These are phyloP conservation scores for Dendrocincla fuliginosa DNA, from an alignment of 2,797 vertebrate genomes.

Conservation along the genomic window DNA sequence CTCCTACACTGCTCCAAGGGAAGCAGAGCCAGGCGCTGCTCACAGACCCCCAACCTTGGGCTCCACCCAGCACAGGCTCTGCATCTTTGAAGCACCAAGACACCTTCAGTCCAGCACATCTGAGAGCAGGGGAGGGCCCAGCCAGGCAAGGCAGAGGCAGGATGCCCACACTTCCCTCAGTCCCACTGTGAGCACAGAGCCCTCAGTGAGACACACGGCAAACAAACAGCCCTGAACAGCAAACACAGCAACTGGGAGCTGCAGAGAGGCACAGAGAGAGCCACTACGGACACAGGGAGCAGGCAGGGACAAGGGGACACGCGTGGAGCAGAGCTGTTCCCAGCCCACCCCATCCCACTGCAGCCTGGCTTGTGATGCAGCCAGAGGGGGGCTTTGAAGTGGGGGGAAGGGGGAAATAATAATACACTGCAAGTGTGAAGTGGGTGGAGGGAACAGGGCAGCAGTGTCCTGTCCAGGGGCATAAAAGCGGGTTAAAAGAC, in stretches of 20 bases:
- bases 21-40: rapidly evolving
- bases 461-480: conserved; percentile 15
- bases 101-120: background rate
- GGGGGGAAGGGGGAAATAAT: conserved; percentile 1
- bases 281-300: background rate
- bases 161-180: background rate
- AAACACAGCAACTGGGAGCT: background rate
- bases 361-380: background rate
- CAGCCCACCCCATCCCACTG: background rate
- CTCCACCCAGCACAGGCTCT: background rate
- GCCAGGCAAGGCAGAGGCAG: rapidly evolving
- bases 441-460: conserved; percentile 45
- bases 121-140: background rate
- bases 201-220: background rate
- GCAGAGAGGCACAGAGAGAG: background rate
- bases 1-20: background rate
- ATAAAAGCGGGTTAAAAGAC: conserved; percentile 42
- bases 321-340: background rate
- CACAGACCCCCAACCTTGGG: background rate
- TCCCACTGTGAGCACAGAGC: background rate
- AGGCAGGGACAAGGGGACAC: background rate
- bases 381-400: conserved; percentile 9
- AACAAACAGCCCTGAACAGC: background rate
- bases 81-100: background rate
- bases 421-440: conserved; percentile 50